Base-by-base conservation (phyloP, 2,888 invertebrate genomes). In the Anticlea derivata region DNA sequence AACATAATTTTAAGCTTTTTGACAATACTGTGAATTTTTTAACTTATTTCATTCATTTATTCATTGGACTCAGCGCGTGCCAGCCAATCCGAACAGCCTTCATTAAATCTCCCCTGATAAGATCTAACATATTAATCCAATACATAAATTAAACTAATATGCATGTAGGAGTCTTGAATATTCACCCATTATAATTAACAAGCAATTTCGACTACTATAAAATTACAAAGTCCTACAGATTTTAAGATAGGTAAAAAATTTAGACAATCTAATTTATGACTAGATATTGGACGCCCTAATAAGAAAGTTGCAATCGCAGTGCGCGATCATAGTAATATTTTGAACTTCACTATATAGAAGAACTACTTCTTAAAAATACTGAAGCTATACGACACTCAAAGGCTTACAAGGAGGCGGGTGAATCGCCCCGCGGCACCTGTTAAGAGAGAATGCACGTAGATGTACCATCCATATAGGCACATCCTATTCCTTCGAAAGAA, bases 141-240 rank as follows among this genome's bases (percentile, higher is more conserved):
- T 68, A 67, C 61, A 75, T 73, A 75, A 73, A 70, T 71, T 70
- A 69, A 62, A 53, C 54, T 69, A 70, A 68, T 67, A 70, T 66
- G 58, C 64, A 66, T 61, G 73, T 69, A 66, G 60, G 64, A 63
- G 66, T 65, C 59, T 50, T 59, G 60, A 63, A 63, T 68, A 61
- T 61, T 65, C 65, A 51, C 56, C 65, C 63, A 65, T 68, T 64
- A 61, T 73, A 69, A 73, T 74, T 75, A 75, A 60, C 46, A 39
- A 56, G 66, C 55, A 53, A 66, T 66, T 69, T 58, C 39, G 39
- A 55, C 54, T 59, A 52, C 49, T 54, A 54, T 54, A 57, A 55
- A 57, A 59, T 50, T 54, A 47, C 38, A 52, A 61, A 50, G 39
- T 23, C 52, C 51, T 52, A 44, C 52, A 34, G 37, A 20, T 17